Base-by-base conservation (phyloP, 2,888 invertebrate genomes). In the Philopedon plagiatum region DNA sequence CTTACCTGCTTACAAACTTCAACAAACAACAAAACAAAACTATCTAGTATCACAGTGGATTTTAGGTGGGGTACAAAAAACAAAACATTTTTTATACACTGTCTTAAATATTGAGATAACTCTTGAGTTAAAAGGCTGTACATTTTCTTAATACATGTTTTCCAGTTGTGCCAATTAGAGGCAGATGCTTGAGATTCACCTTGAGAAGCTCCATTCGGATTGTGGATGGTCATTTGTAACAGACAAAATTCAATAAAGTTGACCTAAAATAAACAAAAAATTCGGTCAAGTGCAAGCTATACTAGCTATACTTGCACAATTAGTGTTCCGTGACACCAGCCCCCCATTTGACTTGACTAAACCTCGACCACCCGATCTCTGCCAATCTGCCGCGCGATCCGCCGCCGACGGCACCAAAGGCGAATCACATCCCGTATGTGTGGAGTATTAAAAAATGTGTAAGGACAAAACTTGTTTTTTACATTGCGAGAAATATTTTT, bases 191-290 rank as follows among this genome's bases (percentile, higher is more conserved):
- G 80, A 18, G 82, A 77, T 21, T 84, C 69, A 5, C 77, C 79
- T 63, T 83, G 80, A 13, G 67, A 73, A 1, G 80, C 83, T 19
- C 89, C 88, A 63, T 83, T 81, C 0, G 89, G 89, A 81, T 88
- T 86, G 80, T 90, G 90, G 29, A 88, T 80, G 74, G 85, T 81
- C 11, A 89, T 76, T 81, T 89, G 87, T n/a, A 89, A 79, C 3
- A 87, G 77, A 18, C 88, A 82, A 75, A 88, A 86, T 71, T 87
- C 85, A 49, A 88, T 85, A 54, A 88, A 83, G 61, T 85, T 82
- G 32, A 80, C 77, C 84, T 85, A 71, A 44, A 81, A 80, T 18
- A 56, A 60, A 57, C 11, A 32, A n/a, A 69, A 54, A 41, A 18
- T 18, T 9, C 19, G 5, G 0, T 8, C n/a, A n/a, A n/a, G n/a